Base-by-base conservation (phyloP, 92 coral and sea anemone genomes). In the Epizoanthus ramosus region DNA sequence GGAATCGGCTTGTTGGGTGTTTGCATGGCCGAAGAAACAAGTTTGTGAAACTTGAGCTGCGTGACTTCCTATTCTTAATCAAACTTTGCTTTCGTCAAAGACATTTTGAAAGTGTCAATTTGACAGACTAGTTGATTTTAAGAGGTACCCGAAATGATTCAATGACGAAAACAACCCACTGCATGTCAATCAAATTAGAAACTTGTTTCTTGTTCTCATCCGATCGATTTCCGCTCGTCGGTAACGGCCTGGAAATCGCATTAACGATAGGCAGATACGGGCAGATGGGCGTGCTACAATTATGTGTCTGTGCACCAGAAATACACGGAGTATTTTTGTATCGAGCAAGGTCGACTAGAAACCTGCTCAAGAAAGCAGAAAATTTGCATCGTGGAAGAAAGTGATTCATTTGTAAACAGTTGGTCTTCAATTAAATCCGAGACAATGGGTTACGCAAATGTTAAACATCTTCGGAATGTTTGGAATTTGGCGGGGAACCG, bases 401-500 rank as follows among this genome's bases (percentile, higher is more conserved):
- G 57, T 19, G 63, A 23, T 77, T 31, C 57, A 37, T 77, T 77
- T 61, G 82, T 77, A 77, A 77, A 77, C 82, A 77, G 56, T 63
- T 63, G 9, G 16, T 61, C 35, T 39, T 35, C 39, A 35, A 61
- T 77, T 77, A 63, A 77, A 59, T 41, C 43, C 23, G 43, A 79
- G 67, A 88, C 91, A 88, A 85, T 88, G 86, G 73, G 58, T 43
- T 57, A 58, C 54, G 79, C 69, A 70, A 70, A 85, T 65, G 72
- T 70, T 61, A 57, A 57, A 57, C 59, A 84, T 85, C 74, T 25
- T 12, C 57, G 79, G 91, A 84, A 88, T 88, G 91, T 25, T 17
- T 47, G 82, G 73, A 85, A 88, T 79, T 73, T 88, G 74, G 24
- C 52, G 16, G 58, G 60, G 12, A 45, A 7, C 64, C 76, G 76